Evolutionary conservation across 2,888 invertebrate genomes (phyloP), one percentile per base, ranked within the genome.

Genomic region (Dendrolimus pini): DNA sequence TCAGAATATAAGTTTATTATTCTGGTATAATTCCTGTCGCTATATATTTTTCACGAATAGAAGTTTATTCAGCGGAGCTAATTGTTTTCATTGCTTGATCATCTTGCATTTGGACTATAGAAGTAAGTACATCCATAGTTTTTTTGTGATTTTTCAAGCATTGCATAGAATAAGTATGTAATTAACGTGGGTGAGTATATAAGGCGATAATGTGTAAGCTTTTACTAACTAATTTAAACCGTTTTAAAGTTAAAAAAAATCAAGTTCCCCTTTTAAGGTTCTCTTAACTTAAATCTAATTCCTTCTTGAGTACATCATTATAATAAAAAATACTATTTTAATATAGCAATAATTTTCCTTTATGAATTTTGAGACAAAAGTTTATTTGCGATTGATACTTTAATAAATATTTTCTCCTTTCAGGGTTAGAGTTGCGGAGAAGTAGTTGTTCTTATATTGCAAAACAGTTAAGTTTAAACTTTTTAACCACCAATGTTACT

Each of bases 381-480:
- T 6, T 30, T 30, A 30, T 30, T 30, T 30, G 6, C 30, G 30
- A 30, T 30, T 30, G 30, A 30, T 6, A 6, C 30, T 30, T 30
- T 30, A 30, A 30, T 30, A 30, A 41, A 10, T 69, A 59, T 67
- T 75, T 74, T 74, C 47, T 67, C 63, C 65, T 82, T 80, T 66
- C 82, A 82, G 82, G 77, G 72, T 82, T 61, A 82, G 70, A 71
- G 60, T 72, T 66, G 67, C 56, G 65, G 61, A 66, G 67, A 65
- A 69, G 68, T 63, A 62, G 52, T 53, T 58, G 56, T 56, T 55
- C 47, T 55, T 53, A 41, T 13, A 57, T 12, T 41, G 18, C 10
- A 9, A 2, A 14, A 30, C 7, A 9, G 9, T 55, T n/a, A 52
- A 55, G 14, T 56, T 47, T 55, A 3, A 62, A 58, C 56, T 10